Evolutionary conservation across 2,888 invertebrate species (phyloP), one percentile per base, ranked within the genome.

Genomic region (Thyatira batis): DNA sequence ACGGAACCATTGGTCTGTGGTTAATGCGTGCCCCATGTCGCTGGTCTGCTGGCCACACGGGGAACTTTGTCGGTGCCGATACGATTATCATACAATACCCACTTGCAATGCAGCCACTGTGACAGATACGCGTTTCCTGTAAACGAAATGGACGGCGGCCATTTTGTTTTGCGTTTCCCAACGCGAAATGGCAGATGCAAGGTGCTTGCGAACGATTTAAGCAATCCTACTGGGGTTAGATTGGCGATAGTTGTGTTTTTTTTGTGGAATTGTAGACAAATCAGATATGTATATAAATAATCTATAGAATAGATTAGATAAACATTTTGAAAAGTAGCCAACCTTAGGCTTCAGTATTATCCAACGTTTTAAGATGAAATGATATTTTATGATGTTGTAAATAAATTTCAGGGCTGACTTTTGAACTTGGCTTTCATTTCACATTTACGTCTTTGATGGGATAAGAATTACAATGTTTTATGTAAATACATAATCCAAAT

Each of bases 71-170:
- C 88, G 85, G 85, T 80, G 79, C 79, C 70, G 71, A 28, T 55
- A 67, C 75, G 78, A 92, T 92, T 92, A 91, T 89, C 91, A 92
- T 91, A 92, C 91, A 92, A 92, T 92, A 73, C 78, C 85, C 83
- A 85, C 87, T 91, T 87, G 87, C 83, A 81, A 89, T 89, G 87
- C 87, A 73, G 80, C 81, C 73, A 73, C 78, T 85, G 81, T 89
- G 89, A 89, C 90, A 89, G 89, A 89, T 89, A 89, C 87, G 84
- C 87, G 85, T 87, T 89, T 91, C 90, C 89, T 89, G 82, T 82
- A 81, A 82, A 87, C 88, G 79, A 89, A 90, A 86, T 80, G 82
- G 85, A 73, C 64, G 74, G 73, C 76, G 65, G 87, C 90, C 91
- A 91, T 91, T 83, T 91, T 91, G 90, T 85, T 82, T 77, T 73